These are phyloP conservation scores for Drosophila bunnanda DNA, from an alignment of 2,888 invertebrate genomes.

Conservation along the genomic window DNA sequence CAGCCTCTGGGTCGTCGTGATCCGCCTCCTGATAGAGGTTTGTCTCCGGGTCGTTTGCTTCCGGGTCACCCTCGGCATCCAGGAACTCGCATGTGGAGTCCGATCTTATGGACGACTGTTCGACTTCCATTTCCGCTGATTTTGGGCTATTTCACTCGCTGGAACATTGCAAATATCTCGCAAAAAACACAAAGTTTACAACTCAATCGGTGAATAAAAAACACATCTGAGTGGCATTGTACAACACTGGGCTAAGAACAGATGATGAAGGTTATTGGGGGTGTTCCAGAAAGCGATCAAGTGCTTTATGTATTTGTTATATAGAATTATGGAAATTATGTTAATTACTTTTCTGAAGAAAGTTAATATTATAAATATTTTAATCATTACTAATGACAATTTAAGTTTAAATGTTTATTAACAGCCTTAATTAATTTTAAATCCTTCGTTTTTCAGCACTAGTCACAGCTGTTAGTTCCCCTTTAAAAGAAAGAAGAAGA, in stretches of 20 bases:
- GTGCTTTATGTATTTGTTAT: too few species aligned
- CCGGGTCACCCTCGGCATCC: constrained; percentile 78
- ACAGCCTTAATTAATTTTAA: too few species aligned
- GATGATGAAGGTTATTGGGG: constrained; percentile 14
- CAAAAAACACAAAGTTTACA: constrained; percentile 22
- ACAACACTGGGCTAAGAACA: constrained; percentile 21
- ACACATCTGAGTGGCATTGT: constrained; percentile 14
- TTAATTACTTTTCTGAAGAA: too few species aligned
- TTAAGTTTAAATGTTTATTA: not conserved
- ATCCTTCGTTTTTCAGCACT: constrained; percentile 22
- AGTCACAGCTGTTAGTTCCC: constrained; percentile 8
- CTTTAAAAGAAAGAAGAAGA: not conserved
- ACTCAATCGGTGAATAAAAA: constrained; percentile 23
- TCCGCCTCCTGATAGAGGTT: constrained; percentile 70
- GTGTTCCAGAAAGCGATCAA: not conserved
- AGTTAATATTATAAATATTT: too few species aligned
- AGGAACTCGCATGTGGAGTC: constrained; percentile 77
- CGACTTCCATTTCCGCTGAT: constrained; percentile 62
- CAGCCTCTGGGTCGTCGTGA: constrained; percentile 55
- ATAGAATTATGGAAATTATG: not conserved
- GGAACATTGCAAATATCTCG: constrained; percentile 48
- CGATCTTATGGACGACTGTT: constrained; percentile 67
- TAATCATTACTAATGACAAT: not conserved
- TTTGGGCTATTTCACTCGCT: constrained; percentile 13
- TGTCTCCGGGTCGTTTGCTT: constrained; percentile 53